Conservation (phyloP, 2,113 vertebrate species). For the Camelus bactrianus region DNA sequence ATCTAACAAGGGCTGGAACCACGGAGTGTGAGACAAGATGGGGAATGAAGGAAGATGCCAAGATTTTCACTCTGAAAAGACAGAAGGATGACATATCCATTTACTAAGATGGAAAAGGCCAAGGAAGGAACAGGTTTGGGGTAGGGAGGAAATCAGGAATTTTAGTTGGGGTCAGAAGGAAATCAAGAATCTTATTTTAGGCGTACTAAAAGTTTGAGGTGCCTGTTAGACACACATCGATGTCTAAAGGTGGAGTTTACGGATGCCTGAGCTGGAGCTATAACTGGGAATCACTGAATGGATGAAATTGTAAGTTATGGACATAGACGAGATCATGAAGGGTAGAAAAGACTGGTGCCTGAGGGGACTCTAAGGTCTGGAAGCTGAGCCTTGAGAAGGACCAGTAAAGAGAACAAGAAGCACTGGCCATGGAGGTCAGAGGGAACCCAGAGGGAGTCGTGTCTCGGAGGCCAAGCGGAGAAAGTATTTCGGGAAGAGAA, state of each 20-base stretch:
- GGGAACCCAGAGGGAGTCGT: not conserved
- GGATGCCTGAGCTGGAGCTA: not conserved
- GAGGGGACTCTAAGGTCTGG: too few species aligned
- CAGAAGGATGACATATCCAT: not conserved
- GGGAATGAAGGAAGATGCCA: not conserved
- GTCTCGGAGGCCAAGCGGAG: not conserved
- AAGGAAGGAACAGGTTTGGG: rapidly evolving
- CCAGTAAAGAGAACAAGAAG: rapidly evolving
- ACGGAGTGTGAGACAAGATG: rapidly evolving
- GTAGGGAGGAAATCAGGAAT: not conserved
- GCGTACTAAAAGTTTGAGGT: not conserved
- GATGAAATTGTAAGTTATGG: too few species aligned
- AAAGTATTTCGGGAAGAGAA: not conserved
- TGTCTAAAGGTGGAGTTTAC: not conserved
- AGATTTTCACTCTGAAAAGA: not conserved
- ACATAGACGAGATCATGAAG: not conserved
- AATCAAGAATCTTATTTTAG: too few species aligned
- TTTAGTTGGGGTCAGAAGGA: not conserved
- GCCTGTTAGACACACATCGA: not conserved
- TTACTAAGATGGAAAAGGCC: too few species aligned
- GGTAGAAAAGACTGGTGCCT: rapidly evolving
- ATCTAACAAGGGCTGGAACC: not conserved
- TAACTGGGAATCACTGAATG: too few species aligned
- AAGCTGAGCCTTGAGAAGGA: not conserved
- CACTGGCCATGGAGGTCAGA: too few species aligned